These are phyloP conservation scores for Globodera rostochiensis DNA, from an alignment of 1,140 invertebrate species.

Conservation along the genomic window DNA sequence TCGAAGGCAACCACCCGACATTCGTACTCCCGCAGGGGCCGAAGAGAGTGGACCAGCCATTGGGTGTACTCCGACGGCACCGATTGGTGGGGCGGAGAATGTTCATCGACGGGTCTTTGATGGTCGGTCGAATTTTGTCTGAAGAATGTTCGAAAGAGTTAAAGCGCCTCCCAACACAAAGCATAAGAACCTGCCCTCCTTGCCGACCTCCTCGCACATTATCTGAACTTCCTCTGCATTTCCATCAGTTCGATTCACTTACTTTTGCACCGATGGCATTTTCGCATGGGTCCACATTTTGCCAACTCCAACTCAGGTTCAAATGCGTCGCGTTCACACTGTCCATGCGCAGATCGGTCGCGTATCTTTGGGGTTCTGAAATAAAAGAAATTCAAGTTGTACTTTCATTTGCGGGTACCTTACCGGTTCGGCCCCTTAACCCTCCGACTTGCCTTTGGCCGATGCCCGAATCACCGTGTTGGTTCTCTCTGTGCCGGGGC, in stretches of 20 bases:
- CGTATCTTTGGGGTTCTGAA: conserved; percentile 49
- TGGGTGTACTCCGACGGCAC: conserved; percentile 43
- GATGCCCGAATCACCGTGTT: conserved; percentile 45
- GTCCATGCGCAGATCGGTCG: conserved; percentile 36
- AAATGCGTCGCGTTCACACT: conserved; percentile 49
- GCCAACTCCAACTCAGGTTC: conserved; percentile 51
- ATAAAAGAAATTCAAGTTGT: neutral
- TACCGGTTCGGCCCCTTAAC: neutral
- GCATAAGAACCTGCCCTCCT: neutral
- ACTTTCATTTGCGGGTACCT: no score
- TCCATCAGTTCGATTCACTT: neutral
- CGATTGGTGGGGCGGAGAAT: conserved; percentile 33
- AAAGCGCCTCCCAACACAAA: neutral
- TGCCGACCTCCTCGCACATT: neutral
- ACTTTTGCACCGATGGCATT: conserved; percentile 49
- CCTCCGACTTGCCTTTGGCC: conserved; percentile 28
- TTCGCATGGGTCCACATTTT: conserved; percentile 44
- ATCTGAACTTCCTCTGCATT: conserved; percentile 6
- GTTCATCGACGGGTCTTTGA: neutral
- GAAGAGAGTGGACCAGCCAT: conserved; percentile 38
- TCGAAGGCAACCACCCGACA: conserved; percentile 46
- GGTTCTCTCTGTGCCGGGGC: conserved; percentile 36
- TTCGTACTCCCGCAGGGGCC: conserved; percentile 36
- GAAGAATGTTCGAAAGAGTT: conserved; percentile 17
- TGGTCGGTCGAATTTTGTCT: neutral